Base-by-base conservation (phyloP, 2,888 invertebrate genomes). In the Rotaria socialis region DNA sequence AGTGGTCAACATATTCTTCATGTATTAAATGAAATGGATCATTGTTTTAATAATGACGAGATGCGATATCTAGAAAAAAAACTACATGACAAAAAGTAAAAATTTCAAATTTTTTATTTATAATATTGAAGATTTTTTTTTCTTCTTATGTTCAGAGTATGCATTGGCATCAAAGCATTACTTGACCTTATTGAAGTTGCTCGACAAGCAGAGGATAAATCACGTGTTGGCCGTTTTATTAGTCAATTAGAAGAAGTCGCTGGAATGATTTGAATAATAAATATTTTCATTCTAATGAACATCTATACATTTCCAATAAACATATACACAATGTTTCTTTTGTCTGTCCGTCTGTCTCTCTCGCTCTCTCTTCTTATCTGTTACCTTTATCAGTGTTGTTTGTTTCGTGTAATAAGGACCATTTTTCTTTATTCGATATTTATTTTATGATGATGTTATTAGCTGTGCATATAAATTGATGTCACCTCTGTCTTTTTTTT, bases 141-240 rank as follows among this genome's bases (percentile, higher is more conserved):
- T 27, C 5, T 3, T 60, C 7, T 60, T 35, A 16, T 67, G 16
- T 43, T 5, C 47, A 80, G 80, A 50, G 27, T 87, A 19, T 85
- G 52, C 5, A 87, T 87, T 50, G 87, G 87, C 41, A 56, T 87
- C 35, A 87, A 87, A 47, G 60, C 85, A 85, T 84, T 87, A 67
- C 50, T 87, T 47, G 87, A 87, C 74, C 35, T 85, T 24, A 84
- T 87, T 24, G 87, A 87, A 74, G 85, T 85, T 19, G 80, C 85
- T 4, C 85, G 85, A 43, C 87, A 87, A 84, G 85, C 86, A 7
- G 85, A 85, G 41, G 86, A 86, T 84, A 56, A 27, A 41, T 86
- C 85, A 74, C 50, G 85, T 58, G 84, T 84, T 19, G 85, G 85
- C 24, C 85, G 85, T 35, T 86, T 86, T 85, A 22, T 86, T 43